A percentile compares a stretch with the other conserved stretches of the same genome.
Evolutionary conservation across 2,797 vertebrate species (phyloP).

Genomic region (Pangasius sanitwongsei): DNA sequence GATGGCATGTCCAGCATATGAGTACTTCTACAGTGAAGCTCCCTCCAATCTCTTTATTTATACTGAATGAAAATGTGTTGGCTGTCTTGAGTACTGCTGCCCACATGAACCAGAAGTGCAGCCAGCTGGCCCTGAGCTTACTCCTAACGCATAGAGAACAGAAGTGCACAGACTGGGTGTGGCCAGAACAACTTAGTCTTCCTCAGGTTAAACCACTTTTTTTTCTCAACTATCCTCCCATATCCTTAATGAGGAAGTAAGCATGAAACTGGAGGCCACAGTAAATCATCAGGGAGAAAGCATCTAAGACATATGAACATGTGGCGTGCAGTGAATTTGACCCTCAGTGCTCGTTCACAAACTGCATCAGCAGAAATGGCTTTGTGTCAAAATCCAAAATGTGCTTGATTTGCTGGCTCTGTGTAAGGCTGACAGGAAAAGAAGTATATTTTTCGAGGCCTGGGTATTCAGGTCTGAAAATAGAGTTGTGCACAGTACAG

Average conservation of each 20-base stretch:
- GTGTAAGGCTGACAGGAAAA: background rate
- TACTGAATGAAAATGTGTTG: conserved; percentile 57
- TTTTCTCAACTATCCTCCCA: background rate
- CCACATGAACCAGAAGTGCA: conserved; percentile 44
- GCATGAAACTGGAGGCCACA: conserved; percentile 7
- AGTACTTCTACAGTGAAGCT: conserved; percentile 26
- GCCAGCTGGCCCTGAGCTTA: conserved; percentile 49
- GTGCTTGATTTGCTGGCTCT: background rate
- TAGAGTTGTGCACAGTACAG: background rate
- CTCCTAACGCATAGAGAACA: conserved; percentile 40
- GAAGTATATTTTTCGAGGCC: background rate
- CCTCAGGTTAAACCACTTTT: conserved; percentile 26
- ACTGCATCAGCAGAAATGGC: conserved; percentile 14
- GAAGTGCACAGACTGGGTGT: conserved; percentile 50
- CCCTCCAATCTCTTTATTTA: conserved; percentile 53
- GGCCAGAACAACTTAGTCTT: conserved; percentile 39
- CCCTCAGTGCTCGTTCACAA: background rate
- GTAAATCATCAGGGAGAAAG: conserved; percentile 14
- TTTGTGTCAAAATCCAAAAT: conserved; percentile 1
- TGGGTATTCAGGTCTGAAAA: background rate
- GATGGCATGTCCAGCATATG: conserved; percentile 41
- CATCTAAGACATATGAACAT: background rate
- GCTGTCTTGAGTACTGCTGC: conserved; percentile 45
- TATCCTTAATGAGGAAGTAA: conserved; percentile 29
- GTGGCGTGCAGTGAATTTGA: conserved; percentile 11